Percentiles rank a stretch among this genome's conserved stretches.
Conservation (phyloP, 2,888 invertebrate species). For the Melinopterus prodromus region DNA sequence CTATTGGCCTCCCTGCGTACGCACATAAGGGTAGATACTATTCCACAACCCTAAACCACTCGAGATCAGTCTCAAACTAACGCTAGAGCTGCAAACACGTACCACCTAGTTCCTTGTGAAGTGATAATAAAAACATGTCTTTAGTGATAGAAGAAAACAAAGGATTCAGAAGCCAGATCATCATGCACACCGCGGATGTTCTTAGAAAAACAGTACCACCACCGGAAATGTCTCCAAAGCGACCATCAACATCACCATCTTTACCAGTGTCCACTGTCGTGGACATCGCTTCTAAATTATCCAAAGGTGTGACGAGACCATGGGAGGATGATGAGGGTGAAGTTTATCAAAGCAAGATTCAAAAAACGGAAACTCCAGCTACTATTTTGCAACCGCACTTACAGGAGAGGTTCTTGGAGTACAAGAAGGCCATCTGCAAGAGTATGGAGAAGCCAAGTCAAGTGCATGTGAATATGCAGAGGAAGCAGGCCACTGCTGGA, state of each 20-base stretch:
- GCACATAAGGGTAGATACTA: background rate
- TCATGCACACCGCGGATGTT: background rate
- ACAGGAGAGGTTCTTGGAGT: conserved; percentile 65
- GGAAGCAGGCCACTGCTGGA: conserved; percentile 39
- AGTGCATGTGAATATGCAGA: background rate
- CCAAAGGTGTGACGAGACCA: background rate
- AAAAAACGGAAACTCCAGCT: background rate
- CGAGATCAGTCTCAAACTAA: background rate
- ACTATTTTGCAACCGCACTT: conserved; percentile 41
- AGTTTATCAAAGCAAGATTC: background rate
- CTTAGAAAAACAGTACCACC: background rate
- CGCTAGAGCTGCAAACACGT: background rate
- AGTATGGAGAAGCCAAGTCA: background rate
- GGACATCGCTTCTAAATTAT: background rate
- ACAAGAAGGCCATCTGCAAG: conserved; percentile 67
- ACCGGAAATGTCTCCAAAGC: background rate
- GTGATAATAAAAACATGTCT: background rate
- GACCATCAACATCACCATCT: background rate
- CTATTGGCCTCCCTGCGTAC: background rate
- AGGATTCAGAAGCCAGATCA: background rate
- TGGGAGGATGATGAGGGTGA: background rate
- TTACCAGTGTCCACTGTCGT: background rate
- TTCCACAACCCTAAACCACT: background rate
- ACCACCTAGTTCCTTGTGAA: background rate
- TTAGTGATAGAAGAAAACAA: background rate